Conservation (phyloP, 2,797 vertebrate species). For the Halcyon badia region DNA sequence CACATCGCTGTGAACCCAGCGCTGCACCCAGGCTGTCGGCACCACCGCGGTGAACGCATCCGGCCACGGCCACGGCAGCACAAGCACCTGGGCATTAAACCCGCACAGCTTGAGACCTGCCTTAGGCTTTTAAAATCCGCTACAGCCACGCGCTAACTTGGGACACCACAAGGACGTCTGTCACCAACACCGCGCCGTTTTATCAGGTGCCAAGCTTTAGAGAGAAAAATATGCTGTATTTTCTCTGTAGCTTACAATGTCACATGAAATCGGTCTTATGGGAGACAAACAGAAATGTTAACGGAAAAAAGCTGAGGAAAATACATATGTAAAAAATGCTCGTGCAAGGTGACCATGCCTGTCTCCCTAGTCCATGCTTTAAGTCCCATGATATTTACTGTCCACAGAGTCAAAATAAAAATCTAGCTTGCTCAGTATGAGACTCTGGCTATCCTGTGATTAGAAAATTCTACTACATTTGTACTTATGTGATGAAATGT, state of each 20-base stretch:
- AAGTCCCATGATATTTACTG: background rate
- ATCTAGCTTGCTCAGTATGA: background rate
- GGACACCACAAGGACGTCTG: background rate
- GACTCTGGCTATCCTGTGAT: background rate
- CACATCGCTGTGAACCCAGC: fast-evolving
- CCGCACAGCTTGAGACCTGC: fast-evolving
- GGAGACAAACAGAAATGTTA: background rate
- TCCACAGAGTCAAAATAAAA: background rate
- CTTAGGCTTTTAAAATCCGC: background rate
- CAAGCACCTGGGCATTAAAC: fast-evolving
- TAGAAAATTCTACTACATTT: background rate
- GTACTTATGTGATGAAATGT: background rate
- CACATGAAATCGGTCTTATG: background rate
- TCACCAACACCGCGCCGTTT: background rate
- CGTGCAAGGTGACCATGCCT: background rate
- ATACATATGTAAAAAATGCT: background rate
- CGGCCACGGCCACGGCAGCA: background rate
- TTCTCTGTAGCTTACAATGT: background rate
- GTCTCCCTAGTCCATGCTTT: background rate
- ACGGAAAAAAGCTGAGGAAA: background rate
- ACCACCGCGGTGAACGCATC: too few relatives aligned
- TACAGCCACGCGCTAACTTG: background rate
- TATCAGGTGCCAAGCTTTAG: background rate
- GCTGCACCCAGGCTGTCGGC: fast-evolving
- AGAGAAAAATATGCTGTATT: background rate